Evolutionary conservation across 2,888 invertebrate species (phyloP), one percentile per base, ranked within the genome.

Genomic region (Dimorphilus gyrociliatus): DNA sequence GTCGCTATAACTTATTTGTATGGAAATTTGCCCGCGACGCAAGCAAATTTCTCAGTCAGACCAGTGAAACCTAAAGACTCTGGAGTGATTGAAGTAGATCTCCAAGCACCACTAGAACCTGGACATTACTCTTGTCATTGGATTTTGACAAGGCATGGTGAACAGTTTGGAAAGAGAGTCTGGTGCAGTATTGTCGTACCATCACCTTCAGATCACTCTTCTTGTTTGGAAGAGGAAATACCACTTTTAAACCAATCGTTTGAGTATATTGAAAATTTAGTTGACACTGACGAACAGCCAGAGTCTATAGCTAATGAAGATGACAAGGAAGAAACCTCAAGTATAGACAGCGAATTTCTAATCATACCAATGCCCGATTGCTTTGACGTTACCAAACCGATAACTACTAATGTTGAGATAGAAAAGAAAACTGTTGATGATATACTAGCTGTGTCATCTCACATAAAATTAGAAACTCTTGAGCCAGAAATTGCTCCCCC

Each of bases 341-440:
- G 50, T n/a, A 48, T 48, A 15, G 58, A 56, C 27, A 44, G 40
- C 23, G 62, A 60, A 27, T 61, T 57, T 45, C 53, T 53, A 30
- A 48, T 62, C 8, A 60, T 62, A 10, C 59, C 59, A 1, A 38
- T 61, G 35, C 63, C 63, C 2, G 52, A 52, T 27, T 63, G 61
- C 37, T 63, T 62, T 40, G 45, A 53, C 36, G 38, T 44, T 17
- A 42, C 34, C 27, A 45, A 41, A 30, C 50, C 50, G 13, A 32
- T n/a, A n/a, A n/a, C n/a, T n/a, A n/a, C n/a, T n/a, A n/a, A n/a
- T n/a, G n/a, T n/a, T n/a, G n/a, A n/a, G n/a, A n/a, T n/a, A n/a
- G n/a, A n/a, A n/a, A n/a, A n/a, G n/a, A n/a, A n/a, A n/a, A n/a
- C n/a, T n/a, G n/a, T n/a, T n/a, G n/a, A n/a, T n/a, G n/a, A n/a